Evolutionary conservation across 2,113 vertebrate species (phyloP).

Genomic region (Kobus ellipsiprymnus): DNA sequence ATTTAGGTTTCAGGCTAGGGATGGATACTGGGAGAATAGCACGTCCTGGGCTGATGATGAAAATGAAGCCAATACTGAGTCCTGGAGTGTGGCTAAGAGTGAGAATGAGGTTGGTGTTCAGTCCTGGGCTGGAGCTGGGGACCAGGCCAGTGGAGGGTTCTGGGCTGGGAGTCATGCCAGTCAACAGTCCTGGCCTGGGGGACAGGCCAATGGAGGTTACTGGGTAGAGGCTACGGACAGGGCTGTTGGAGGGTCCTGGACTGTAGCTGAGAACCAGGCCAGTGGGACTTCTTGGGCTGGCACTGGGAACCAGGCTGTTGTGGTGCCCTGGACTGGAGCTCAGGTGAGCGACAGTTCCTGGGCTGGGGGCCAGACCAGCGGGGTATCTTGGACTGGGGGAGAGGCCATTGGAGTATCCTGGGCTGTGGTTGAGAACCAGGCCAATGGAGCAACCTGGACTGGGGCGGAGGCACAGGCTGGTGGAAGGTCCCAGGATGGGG

Average conservation of each 20-base stretch:
- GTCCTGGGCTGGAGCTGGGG: constrained; percentile 39
- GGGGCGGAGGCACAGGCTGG: background rate
- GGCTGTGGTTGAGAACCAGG: constrained; percentile 36
- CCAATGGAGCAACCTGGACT: constrained; percentile 14
- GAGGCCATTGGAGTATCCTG: constrained; percentile 36
- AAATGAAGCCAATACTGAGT: constrained; percentile 29
- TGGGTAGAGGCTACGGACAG: constrained; percentile 7
- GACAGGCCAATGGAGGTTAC: background rate
- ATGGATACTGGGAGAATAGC: constrained; percentile 70
- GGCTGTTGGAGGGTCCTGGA: constrained; percentile 36
- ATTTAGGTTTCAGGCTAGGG: constrained; percentile 69
- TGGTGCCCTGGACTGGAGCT: constrained; percentile 29
- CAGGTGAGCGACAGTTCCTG: constrained; percentile 26
- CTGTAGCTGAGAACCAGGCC: constrained; percentile 28
- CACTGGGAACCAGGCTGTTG: constrained; percentile 20
- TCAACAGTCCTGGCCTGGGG: constrained; percentile 13
- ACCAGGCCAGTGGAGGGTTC: constrained; percentile 42
- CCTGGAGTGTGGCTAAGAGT: constrained; percentile 46
- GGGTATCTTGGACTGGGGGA: constrained; percentile 39
- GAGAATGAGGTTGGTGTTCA: constrained; percentile 43
- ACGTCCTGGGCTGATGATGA: constrained; percentile 66
- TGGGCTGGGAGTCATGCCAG: constrained; percentile 34
- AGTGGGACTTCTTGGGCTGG: constrained; percentile 27
- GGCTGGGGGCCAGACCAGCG: constrained; percentile 18
- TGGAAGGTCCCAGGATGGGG: background rate